Evolutionary conservation across 2,888 invertebrate species (phyloP).

Genomic region (Drosophila koepferae): DNA sequence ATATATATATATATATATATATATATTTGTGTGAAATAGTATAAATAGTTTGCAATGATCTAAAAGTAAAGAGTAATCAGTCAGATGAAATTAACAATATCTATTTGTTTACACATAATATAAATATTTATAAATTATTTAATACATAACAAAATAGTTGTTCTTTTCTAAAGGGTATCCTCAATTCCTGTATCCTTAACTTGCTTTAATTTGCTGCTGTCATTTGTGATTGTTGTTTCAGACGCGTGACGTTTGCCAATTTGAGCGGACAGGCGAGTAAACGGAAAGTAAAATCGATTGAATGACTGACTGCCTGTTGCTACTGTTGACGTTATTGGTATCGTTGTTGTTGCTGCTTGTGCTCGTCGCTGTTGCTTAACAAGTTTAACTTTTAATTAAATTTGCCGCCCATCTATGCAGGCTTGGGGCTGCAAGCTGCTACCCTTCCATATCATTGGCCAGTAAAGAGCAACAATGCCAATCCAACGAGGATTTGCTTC

Average conservation of each 20-base stretch:
- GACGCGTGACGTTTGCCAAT: conserved; percentile 70
- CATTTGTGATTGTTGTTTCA: conserved; percentile 46
- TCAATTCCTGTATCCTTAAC: background rate
- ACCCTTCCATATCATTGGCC: conserved; percentile 40
- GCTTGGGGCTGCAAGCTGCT: conserved; percentile 2
- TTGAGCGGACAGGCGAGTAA: conserved; percentile 51
- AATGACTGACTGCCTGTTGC: conserved; percentile 68
- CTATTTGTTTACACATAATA: too few relatives aligned
- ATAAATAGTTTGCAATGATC: too few relatives aligned
- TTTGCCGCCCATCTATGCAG: conserved; percentile 61
- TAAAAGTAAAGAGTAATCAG: too few relatives aligned
- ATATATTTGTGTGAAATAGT: too few relatives aligned
- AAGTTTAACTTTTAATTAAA: conserved; percentile 80
- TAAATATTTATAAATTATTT: too few relatives aligned
- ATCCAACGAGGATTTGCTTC: conserved; percentile 10
- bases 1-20: too few relatives aligned
- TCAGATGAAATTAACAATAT: too few relatives aligned
- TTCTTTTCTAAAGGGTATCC: background rate
- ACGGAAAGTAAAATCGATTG: conserved; percentile 67
- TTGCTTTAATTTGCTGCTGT: conserved; percentile 17
- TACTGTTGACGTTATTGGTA: conserved; percentile 40
- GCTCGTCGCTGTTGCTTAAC: conserved; percentile 54
- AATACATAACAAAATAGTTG: too few relatives aligned
- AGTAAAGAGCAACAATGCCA: conserved; percentile 43
- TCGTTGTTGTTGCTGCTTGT: conserved; percentile 13